These are phyloP conservation scores for Leuciscus waleckii DNA, from an alignment of 2,797 vertebrate species.

Conservation along the genomic window DNA sequence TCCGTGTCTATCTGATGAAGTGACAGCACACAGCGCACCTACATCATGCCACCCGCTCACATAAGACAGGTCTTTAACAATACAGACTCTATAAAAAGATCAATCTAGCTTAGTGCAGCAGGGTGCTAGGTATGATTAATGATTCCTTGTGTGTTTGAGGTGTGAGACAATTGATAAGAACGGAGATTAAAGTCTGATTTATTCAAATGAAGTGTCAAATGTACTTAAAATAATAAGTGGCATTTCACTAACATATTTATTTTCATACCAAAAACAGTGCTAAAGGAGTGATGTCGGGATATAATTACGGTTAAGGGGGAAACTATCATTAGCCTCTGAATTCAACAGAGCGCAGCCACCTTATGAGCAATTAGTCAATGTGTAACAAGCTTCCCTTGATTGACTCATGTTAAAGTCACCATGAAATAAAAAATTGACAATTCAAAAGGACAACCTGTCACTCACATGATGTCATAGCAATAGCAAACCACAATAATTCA, in stretches of 20 bases:
- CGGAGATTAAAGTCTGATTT: slow-evolving; percentile 25
- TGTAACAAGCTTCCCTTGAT: not conserved
- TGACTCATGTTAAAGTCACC: not conserved
- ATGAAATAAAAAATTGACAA: not conserved
- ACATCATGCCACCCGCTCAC: slow-evolving; percentile 45
- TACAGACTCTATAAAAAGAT: slow-evolving; percentile 40
- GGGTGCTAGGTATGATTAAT: not conserved
- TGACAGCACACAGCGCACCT: slow-evolving; percentile 45
- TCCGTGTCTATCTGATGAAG: slow-evolving; percentile 55
- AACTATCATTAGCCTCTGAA: not conserved
- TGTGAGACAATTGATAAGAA: slow-evolving; percentile 11
- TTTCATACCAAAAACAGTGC: not conserved
- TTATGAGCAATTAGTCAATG: not conserved
- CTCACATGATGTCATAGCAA: not conserved
- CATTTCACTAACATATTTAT: slow-evolving; percentile 13
- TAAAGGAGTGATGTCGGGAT: slow-evolving; percentile 1
- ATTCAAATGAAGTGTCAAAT: slow-evolving; percentile 31
- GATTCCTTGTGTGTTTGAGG: slow-evolving; percentile 23
- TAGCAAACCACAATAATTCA: not conserved
- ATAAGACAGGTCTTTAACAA: slow-evolving; percentile 50
- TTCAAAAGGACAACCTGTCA: not conserved
- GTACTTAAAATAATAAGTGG: slow-evolving; percentile 5
- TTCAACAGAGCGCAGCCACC: not conserved
- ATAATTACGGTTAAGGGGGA: not conserved
- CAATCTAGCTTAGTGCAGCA: slow-evolving; percentile 28